Base-by-base conservation (phyloP, 1,140 invertebrate genomes). In the Pseudomyrmex sp. region DNA sequence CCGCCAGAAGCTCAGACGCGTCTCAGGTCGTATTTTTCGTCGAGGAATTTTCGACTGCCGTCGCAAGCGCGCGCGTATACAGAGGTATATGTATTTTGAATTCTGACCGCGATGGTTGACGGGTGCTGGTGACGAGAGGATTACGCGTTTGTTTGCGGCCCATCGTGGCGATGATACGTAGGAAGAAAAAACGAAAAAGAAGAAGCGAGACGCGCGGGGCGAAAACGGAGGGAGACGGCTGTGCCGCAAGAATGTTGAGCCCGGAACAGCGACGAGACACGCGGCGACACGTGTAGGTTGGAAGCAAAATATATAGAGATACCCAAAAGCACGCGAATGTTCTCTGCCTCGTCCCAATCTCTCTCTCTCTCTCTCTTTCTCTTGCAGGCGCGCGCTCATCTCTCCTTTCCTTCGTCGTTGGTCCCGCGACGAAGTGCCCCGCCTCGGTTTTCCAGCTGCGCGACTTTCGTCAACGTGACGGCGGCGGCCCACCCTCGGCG, bases 201-300 rank as follows among this genome's bases (percentile, higher is more conserved):
- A 46, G 44, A n/a, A 82, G 79, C 48, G 82, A 66, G 83, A 77
- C 79, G 80, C 20, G 86, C 72, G 80, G 76, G 73, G 68, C 73
- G 83, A 88, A 69, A 77, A 62, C 68, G 20, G 50, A 1, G 56
- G 54, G 56, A 75, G 76, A 83, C 61, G 72, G 61, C 68, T 48
- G 79, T 82, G 85, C 77, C 79, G 73, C 73, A 89, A 89, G 90
- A 92, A 92, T 89, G 82, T 89, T 89, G 87, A 92, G 92, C 88
- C 89, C 82, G 86, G 84, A 92, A 92, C 91, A 91, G 83, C 87
- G 80, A 80, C 68, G 88, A 92, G 92, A 92, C 91, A 92, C 87
- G 92, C 86, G 89, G 90, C 90, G 93, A 94, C 93, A 94, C 92
- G 93, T 94, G 94, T 94, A 94, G 90, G 88, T 89, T 90, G 85